phyloP scores from a whole-genome alignment of 2,113 vertebrate genomes.

The Ailuropoda melanoleuca region DNA sequence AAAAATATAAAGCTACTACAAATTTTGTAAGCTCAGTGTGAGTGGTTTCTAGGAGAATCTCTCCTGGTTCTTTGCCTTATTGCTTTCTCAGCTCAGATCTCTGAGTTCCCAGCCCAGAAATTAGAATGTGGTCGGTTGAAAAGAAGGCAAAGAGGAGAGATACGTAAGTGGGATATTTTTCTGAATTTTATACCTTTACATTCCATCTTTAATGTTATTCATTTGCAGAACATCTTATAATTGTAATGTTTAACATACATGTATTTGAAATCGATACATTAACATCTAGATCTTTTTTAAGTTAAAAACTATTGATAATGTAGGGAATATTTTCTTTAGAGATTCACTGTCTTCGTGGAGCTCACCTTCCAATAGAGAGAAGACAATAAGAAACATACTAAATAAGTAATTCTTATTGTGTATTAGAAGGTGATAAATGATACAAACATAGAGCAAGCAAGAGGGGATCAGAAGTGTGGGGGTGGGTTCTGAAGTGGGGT shows the following conservation, averaged over 20 bases:
- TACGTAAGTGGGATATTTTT: not conserved
- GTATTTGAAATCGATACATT: not conserved
- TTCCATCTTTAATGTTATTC: not conserved
- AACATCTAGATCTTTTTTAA: not conserved
- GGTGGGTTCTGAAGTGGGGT: not conserved
- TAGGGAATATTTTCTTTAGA: not conserved
- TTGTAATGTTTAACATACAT: not conserved
- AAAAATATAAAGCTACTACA: not conserved
- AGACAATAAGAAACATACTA: not conserved
- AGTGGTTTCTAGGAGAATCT: not conserved
- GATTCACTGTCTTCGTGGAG: not conserved
- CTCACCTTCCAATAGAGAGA: not conserved
- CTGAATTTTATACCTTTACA: not conserved
- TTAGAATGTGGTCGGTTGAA: not conserved
- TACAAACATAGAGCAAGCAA: not conserved
- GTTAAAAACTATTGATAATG: not conserved
- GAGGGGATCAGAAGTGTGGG: not conserved
- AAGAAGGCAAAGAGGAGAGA: not conserved
- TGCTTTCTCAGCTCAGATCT: not conserved
- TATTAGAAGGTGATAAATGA: not conserved
- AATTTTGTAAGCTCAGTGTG: not conserved
- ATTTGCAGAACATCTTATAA: not conserved
- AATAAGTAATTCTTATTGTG: not conserved
- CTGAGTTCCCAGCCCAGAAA: not conserved
- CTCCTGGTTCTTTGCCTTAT: not conserved